phyloP scores from a whole-genome alignment of 2,888 invertebrate genomes.

The Xestia sexstrigata region DNA sequence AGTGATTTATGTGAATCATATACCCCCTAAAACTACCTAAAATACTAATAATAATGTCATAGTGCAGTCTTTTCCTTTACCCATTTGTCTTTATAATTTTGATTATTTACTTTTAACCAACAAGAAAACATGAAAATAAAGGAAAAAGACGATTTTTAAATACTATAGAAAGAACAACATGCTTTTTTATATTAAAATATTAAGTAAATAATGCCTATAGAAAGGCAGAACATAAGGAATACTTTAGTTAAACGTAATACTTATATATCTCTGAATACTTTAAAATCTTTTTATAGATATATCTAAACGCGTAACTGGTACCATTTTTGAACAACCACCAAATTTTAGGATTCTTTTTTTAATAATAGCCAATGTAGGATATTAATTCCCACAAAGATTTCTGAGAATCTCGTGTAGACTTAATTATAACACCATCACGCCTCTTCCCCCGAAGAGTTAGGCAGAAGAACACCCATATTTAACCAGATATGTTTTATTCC shows the following conservation, averaged over 20 bases:
- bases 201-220: neutral
- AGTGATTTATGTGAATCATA: slow-evolving; percentile 20
- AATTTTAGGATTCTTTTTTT: neutral
- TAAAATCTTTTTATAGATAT: neutral
- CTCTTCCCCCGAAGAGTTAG: neutral
- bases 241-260: slow-evolving; percentile 24
- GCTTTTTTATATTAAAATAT: neutral
- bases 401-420: neutral
- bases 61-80: slow-evolving; percentile 83
- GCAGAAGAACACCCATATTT: neutral
- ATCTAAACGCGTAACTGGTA: slow-evolving; percentile 35
- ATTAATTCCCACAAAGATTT: neutral
- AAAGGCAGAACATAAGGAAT: slow-evolving; percentile 27
- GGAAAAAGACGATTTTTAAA: slow-evolving; percentile 71
- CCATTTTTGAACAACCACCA: neutral
- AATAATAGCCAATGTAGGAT: neutral
- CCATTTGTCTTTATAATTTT: slow-evolving; percentile 77
- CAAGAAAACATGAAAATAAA: slow-evolving; percentile 50
- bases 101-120: slow-evolving; percentile 33
- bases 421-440: too few species aligned
- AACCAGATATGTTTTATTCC: neutral
- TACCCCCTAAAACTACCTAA: slow-evolving; percentile 37
- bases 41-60: slow-evolving; percentile 70
- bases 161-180: slow-evolving; percentile 17
- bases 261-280: slow-evolving; percentile 28